Evolutionary conservation across 2,888 invertebrate genomes (phyloP), one percentile per base, ranked within the genome.

Genomic region (Oxystoma pomonae): DNA sequence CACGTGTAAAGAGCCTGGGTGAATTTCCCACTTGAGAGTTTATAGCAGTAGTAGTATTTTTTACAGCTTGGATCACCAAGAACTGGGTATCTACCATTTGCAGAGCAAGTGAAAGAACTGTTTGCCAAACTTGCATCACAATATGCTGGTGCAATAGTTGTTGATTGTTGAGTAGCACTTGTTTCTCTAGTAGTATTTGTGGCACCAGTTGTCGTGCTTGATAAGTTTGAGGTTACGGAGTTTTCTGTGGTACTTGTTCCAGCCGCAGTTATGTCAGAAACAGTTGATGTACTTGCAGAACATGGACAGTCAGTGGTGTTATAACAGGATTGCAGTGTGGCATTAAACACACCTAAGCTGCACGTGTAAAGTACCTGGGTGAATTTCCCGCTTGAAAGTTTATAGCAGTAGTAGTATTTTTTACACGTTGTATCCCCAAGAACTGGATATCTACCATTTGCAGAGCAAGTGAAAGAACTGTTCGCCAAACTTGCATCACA

Each of bases 191-290:
- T n/a, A 12, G 50, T 50, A n/a, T n/a, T 12, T 12, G 50, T 50
- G n/a, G 50, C 9, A 9, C 12, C n/a, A n/a, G 50, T 50, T 9
- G 50, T 50, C 50, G 50, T 81, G 0, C 73, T 74, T 18, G 68
- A 69, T 9, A 50, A n/a, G 50, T 9, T n/a, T 0, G 64, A 65
- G 65, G 71, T 74, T 0, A 22, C 17, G 16, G 12, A 12, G 3
- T 18, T 55, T 17, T 52, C 52, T 55, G 19, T 52, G 49, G 56
- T 1, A 16, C 49, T 35, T 21, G 56, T 22, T n/a, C n/a, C n/a
- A 51, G 1, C n/a, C 53, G 53, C n/a, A 55, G 57, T 16, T n/a
- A n/a, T n/a, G n/a, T n/a, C n/a, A n/a, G n/a, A n/a, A n/a, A 58
- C 17, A 1, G 51, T 61, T 58, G 62, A 35, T 2, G 52, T 55